Evolutionary conservation across 2,888 invertebrate species (phyloP).

Genomic region (Stictocephala bisonia): DNA sequence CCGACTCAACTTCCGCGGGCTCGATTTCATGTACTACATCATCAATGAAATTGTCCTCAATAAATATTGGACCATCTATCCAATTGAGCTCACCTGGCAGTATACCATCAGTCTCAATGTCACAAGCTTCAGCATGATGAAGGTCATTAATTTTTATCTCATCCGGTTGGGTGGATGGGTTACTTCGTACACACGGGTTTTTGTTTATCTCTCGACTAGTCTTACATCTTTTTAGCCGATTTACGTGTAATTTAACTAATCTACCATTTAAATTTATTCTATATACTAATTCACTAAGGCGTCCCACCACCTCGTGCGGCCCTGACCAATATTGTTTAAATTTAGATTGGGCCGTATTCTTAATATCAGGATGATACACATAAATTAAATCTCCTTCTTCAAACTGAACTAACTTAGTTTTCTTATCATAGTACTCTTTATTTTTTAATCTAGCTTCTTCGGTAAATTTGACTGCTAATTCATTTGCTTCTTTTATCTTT

Average conservation of each 20-base stretch:
- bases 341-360: background rate
- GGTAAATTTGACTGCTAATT: background rate
- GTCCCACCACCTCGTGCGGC: conserved; percentile 9
- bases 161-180: too few species aligned
- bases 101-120: background rate
- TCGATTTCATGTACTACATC: conserved; percentile 5
- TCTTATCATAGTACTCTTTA: background rate
- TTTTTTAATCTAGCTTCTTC: background rate
- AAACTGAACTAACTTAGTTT: background rate
- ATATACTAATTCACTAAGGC: conserved; percentile 1
- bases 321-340: conserved; percentile 14
- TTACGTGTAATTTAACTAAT: background rate
- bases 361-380: conserved; percentile 2
- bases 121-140: too few species aligned
- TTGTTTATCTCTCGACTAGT: too few species aligned
- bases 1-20: background rate
- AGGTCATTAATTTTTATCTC: too few species aligned
- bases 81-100: background rate
- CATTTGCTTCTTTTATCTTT: background rate
- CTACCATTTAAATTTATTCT: background rate
- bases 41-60: background rate
- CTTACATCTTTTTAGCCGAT: background rate
- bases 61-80: background rate
- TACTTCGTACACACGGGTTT: too few species aligned
- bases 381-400: background rate